Conservation (phyloP, 2,113 vertebrate species). For the Ginglymostoma cirratum region DNA sequence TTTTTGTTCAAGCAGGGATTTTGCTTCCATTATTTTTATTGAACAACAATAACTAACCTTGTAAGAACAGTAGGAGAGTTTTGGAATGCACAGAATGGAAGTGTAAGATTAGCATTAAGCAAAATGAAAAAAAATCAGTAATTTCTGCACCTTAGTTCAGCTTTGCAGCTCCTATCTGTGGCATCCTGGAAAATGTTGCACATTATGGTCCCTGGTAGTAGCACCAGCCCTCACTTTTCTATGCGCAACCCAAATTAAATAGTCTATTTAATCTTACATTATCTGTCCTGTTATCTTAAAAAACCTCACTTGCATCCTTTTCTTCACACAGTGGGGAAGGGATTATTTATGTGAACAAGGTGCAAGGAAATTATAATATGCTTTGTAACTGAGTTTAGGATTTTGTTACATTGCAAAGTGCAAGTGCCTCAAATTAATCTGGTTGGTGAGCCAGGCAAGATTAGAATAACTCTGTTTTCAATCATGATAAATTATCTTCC, state of each 20-base stretch:
- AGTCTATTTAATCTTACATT: background rate
- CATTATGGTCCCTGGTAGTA: background rate
- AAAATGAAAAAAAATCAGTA: background rate
- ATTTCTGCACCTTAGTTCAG: background rate
- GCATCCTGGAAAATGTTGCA: background rate
- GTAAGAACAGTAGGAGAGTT: background rate
- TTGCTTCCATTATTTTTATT: background rate
- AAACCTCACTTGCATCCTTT: background rate
- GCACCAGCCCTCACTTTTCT: background rate
- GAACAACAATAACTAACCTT: background rate
- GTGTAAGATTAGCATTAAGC: background rate
- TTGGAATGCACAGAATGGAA: background rate
- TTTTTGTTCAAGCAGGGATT: background rate
- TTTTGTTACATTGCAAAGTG: background rate
- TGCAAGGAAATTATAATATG: background rate
- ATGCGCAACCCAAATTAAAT: background rate
- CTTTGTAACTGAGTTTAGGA: background rate
- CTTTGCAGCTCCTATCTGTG: background rate
- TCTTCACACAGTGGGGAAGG: background rate
- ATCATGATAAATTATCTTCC: background rate
- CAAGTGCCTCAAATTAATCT: background rate
- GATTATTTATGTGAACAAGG: background rate
- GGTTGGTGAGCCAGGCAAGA: background rate
- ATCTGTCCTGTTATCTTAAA: background rate
- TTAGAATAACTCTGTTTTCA: background rate